Base-by-base conservation (phyloP, 2,113 vertebrate genomes). In the Sander vitreus region DNA sequence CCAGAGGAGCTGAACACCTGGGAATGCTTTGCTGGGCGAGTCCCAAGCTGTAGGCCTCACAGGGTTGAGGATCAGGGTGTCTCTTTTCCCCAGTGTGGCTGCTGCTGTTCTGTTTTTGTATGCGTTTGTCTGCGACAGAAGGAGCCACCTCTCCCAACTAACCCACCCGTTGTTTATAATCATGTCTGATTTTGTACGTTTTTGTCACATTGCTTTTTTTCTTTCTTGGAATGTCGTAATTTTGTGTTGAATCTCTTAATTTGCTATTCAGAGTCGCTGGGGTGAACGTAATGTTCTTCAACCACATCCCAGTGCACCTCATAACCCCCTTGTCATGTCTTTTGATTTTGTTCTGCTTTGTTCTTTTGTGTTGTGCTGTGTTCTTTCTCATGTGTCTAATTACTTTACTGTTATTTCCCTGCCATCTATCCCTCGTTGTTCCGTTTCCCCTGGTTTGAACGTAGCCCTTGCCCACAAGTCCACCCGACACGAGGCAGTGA, bases 401-500 rank as follows among this genome's bases (percentile, higher is more conserved):
- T 78, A 85, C 85, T 90, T 89, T 89, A 69, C 74, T 83, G 84
- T 93, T 85, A 82, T 91, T 92, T 93, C 69, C 85, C 89, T 73
- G 74, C 89, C 88, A 90, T 80, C 91, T 89, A 71, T 84, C 85
- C 88, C 57, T 62, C 54, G 74, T 91, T 73, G 86, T 91, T 88
- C 90, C 57, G 67, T 88, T 64, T 78, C 88, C 60, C 88, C 95
- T 78, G 93, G 85, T 92, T 88, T 94, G 93, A 95, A 94, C 95
- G 94, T 97, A 99, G 98, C 95, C 83, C 96, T 96, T 51, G 96
- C 95, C 95, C 97, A 96, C 94, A 95, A 96, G 77, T 98, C 97
- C 93, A 64, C 96, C 91, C 97, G 96, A 93, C 96, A 95, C 73
- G 97, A 98, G 91, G 97, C 97, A 79, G 97, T 99, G 93, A 96